Evolutionary conservation across 2,888 invertebrate genomes (phyloP).

Genomic region (Alloplasta piceator): DNA sequence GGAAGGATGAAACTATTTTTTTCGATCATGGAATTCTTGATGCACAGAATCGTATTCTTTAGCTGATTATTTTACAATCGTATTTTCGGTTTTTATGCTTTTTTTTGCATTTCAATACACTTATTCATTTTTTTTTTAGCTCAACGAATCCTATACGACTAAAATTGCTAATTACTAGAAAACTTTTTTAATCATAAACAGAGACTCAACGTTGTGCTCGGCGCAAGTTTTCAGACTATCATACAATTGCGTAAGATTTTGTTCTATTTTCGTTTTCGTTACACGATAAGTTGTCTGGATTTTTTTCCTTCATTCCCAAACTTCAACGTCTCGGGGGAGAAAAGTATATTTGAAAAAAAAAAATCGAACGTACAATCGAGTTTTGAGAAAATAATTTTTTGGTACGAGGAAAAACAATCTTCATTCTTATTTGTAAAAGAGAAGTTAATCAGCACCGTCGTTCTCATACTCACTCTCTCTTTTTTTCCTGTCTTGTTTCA

Average conservation of each 20-base stretch:
- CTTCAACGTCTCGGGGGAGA: too few species aligned
- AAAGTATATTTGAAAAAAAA: neutral
- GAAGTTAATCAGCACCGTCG: neutral
- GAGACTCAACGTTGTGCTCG: constrained; percentile 36
- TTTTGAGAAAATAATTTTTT: constrained; percentile 11
- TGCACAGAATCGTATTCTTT: too few species aligned
- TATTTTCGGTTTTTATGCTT: constrained; percentile 14
- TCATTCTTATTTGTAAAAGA: constrained; percentile 1
- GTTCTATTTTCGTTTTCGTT: neutral
- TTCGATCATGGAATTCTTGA: too few species aligned
- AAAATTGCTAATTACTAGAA: constrained; percentile 69
- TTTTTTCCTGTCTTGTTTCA: neutral
- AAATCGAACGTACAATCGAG: neutral
- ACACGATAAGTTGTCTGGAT: too few species aligned
- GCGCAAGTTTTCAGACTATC: constrained; percentile 29
- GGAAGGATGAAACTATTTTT: too few species aligned
- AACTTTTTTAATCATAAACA: constrained; percentile 22
- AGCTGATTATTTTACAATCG: too few species aligned
- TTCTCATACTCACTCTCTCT: neutral
- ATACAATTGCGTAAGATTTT: constrained; percentile 15
- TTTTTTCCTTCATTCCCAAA: too few species aligned
- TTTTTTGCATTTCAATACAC: constrained; percentile 30
- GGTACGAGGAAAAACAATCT: constrained; percentile 12
- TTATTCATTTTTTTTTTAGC: constrained; percentile 59
- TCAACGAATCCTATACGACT: constrained; percentile 65